Percentiles rank a stretch among this genome's conserved stretches.
These are phyloP conservation scores for Urocitellus parryii DNA, from an alignment of 2,113 vertebrate genomes.

Conservation along the genomic window DNA sequence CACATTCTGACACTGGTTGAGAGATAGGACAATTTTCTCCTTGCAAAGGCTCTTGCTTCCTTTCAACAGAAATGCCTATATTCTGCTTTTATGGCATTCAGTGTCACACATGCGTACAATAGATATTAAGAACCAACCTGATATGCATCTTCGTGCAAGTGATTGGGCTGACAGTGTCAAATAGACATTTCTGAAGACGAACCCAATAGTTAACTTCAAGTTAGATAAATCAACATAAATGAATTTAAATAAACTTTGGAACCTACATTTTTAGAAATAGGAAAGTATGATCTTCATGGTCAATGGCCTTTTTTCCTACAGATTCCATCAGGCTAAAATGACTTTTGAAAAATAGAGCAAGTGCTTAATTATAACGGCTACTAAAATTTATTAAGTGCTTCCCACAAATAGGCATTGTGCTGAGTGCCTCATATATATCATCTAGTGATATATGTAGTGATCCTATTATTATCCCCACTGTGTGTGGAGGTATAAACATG, in stretches of 20 bases:
- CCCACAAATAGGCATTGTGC: neutral
- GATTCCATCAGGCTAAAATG: neutral
- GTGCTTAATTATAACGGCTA: neutral
- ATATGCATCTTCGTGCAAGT: neutral
- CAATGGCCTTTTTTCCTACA: neutral
- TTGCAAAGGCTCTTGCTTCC: conserved; percentile 78
- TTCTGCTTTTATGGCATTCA: conserved; percentile 48
- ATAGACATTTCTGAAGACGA: conserved; percentile 23
- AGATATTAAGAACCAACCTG: conserved; percentile 34
- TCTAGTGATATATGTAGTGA: neutral
- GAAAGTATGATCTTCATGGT: neutral
- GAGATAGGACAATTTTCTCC: conserved; percentile 91
- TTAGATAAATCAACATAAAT: neutral
- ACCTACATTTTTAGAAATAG: neutral
- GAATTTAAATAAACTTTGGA: neutral
- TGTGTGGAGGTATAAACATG: too few species aligned
- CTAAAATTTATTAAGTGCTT: conserved; percentile 24
- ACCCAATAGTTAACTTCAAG: neutral
- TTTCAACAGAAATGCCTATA: conserved; percentile 67
- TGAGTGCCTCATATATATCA: neutral
- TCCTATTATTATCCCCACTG: neutral
- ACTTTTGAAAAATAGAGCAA: conserved; percentile 12
- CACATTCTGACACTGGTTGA: conserved; percentile 89
- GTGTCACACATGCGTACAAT: conserved; percentile 27
- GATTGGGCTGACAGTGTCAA: neutral